These are phyloP conservation scores for Callipepla californica DNA, from an alignment of 2,113 vertebrate species.

Conservation along the genomic window DNA sequence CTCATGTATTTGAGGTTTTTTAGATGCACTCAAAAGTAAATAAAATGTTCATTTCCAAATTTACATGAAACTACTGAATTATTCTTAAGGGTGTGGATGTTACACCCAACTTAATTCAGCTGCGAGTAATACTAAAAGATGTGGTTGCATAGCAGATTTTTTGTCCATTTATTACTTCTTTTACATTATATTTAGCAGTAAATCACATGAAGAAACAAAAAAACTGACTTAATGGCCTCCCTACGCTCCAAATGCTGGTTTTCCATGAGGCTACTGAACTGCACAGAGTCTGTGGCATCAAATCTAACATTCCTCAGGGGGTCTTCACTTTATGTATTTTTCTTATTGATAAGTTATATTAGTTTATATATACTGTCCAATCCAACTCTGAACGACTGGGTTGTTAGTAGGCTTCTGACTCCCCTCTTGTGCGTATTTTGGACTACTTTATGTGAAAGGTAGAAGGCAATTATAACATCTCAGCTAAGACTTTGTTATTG, in stretches of 20 bases:
- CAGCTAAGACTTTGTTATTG: background rate
- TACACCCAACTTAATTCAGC: background rate
- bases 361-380: background rate
- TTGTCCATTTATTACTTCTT: background rate
- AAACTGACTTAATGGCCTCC: background rate
- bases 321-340: background rate
- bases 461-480: background rate
- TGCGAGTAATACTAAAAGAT: background rate
- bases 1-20: background rate
- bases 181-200: background rate
- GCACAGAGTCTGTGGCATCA: background rate
- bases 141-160: rapidly evolving
- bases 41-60: background rate
- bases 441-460: background rate
- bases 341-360: background rate
- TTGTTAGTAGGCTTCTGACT: background rate
- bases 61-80: background rate
- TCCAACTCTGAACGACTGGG: background rate
- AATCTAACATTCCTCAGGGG: background rate
- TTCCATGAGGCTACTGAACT: background rate
- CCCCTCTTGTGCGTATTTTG: background rate
- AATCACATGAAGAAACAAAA: background rate
- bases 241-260: background rate
- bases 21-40: background rate
- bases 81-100: background rate